Evolutionary conservation across 2,797 vertebrate genomes (phyloP).

Genomic region (Syncerus caffer): DNA sequence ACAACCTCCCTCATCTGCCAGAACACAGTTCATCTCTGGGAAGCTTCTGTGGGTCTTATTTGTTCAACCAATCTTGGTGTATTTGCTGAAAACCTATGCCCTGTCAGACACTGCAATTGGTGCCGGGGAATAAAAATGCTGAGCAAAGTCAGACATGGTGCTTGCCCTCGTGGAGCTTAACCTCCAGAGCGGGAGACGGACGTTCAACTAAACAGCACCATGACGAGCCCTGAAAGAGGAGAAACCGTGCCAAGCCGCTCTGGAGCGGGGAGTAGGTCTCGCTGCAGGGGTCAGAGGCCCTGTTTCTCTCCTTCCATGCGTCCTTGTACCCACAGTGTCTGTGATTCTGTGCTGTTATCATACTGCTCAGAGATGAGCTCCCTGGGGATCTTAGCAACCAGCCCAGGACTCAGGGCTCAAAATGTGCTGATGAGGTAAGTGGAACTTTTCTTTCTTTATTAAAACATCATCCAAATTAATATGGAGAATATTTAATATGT

Average conservation of each 20-base stretch:
- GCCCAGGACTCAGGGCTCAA: not conserved
- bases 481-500: not conserved
- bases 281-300: accelerated
- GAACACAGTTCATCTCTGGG: not conserved
- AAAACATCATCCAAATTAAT: not conserved
- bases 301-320: no score
- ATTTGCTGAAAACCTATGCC: not conserved
- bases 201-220: accelerated
- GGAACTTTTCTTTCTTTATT: not conserved
- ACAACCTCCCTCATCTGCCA: not conserved
- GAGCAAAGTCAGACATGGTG: not conserved
- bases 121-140: not conserved
- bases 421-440: no score
- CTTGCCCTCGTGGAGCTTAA: not conserved
- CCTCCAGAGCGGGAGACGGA: not conserved
- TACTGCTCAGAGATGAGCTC: not conserved
- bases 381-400: no score
- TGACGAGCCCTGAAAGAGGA: accelerated
- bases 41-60: not conserved
- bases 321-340: accelerated
- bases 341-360: not conserved
- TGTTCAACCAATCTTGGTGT: not conserved
- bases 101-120: not conserved
- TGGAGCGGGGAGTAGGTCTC: accelerated
- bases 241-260: accelerated